phyloP scores from a whole-genome alignment of 2,797 vertebrate genomes.

The Sylvilagus floridanus region DNA sequence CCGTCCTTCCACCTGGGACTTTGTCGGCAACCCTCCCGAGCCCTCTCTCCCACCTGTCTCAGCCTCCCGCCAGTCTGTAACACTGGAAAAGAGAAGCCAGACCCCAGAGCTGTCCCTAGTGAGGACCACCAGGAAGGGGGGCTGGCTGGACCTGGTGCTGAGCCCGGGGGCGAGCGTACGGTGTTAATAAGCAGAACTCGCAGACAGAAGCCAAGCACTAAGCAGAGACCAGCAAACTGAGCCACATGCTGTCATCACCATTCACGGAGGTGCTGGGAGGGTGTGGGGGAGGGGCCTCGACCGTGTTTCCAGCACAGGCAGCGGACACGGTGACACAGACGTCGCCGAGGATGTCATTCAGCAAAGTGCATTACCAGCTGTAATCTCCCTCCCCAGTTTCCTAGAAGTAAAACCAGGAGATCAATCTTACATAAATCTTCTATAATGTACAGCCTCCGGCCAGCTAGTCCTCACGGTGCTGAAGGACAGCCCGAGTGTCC shows the following conservation, averaged over 20 bases:
- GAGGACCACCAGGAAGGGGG: neutral
- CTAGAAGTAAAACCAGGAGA: neutral
- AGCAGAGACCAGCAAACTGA: neutral
- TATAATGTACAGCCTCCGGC: neutral
- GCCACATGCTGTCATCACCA: neutral
- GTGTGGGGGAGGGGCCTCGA: neutral
- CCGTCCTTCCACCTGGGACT: neutral
- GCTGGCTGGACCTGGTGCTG: neutral
- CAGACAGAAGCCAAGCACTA: neutral
- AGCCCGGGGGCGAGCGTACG: neutral
- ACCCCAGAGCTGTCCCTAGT: slow-evolving; percentile 7
- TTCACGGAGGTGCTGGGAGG: neutral
- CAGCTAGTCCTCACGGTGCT: neutral
- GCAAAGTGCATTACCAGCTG: slow-evolving; percentile 7
- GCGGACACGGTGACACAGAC: neutral
- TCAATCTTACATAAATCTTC: neutral
- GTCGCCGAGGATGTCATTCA: neutral
- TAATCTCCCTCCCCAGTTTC: neutral
- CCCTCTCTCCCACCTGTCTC: too few species aligned
- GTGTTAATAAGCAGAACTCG: neutral
- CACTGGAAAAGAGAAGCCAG: neutral
- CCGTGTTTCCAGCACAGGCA: neutral
- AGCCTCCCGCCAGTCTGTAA: neutral
- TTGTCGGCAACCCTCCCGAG: neutral
- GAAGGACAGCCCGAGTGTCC: neutral